These are phyloP conservation scores for Hippasteria phrygiana DNA, from an alignment of 53 echinoderm and acorn worm genomes.

Conservation along the genomic window DNA sequence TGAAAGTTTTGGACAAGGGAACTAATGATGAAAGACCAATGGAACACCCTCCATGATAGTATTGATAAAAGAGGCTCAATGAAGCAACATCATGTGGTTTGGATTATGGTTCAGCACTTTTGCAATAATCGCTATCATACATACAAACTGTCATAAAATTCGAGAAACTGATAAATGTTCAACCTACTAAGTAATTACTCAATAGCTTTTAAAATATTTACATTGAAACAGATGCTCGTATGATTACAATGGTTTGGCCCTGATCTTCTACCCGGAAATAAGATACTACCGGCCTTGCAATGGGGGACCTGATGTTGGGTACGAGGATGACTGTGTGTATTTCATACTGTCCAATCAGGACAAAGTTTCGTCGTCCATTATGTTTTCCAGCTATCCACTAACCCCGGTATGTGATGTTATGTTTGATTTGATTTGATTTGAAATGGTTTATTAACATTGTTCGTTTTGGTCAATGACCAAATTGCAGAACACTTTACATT, in stretches of 20 bases:
- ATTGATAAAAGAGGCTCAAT: too few relatives aligned
- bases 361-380: conserved; percentile 55
- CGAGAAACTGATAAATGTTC: too few relatives aligned
- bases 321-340: conserved; percentile 71
- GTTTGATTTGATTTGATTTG: background rate
- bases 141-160: too few relatives aligned
- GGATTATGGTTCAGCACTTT: too few relatives aligned
- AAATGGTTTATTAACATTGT: too few relatives aligned
- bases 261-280: conserved; percentile 23
- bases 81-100: too few relatives aligned
- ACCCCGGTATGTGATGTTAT: conserved; percentile 22
- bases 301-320: conserved; percentile 66
- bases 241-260: conserved; percentile 31
- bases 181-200: background rate
- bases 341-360: conserved; percentile 9
- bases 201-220: background rate
- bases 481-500: too few relatives aligned
- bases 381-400: conserved; percentile 51
- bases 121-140: too few relatives aligned
- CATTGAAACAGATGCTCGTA: conserved; percentile 65
- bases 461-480: too few relatives aligned
- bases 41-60: too few relatives aligned
- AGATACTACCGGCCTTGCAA: conserved; percentile 17
- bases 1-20: too few relatives aligned
- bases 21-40: too few relatives aligned